phyloP scores from a whole-genome alignment of 2,888 invertebrate genomes.

The Oligia fasciuncula region DNA sequence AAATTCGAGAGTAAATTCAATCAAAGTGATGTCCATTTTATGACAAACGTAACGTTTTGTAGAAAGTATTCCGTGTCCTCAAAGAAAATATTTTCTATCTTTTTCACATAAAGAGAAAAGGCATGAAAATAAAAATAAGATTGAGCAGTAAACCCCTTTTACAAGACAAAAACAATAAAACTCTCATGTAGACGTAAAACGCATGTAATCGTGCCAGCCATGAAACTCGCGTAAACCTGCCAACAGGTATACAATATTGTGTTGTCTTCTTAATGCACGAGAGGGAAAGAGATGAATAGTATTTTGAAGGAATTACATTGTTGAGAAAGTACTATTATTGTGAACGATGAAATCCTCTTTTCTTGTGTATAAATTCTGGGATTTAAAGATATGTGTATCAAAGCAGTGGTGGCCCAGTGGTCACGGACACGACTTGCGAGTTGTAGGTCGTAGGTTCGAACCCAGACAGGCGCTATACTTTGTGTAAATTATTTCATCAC shows the following conservation, averaged over 20 bases:
- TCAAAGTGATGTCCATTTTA: not conserved
- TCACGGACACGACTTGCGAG: too few species aligned
- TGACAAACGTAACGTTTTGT: slow-evolving; percentile 12
- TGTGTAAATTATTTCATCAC: too few species aligned
- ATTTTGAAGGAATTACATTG: slow-evolving; percentile 26
- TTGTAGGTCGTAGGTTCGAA: too few species aligned
- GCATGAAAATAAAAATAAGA: slow-evolving; percentile 48
- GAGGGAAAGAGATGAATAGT: slow-evolving; percentile 22
- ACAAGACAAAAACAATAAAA: slow-evolving; percentile 61
- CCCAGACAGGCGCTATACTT: too few species aligned
- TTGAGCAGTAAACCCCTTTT: slow-evolving; percentile 61
- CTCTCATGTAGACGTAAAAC: slow-evolving; percentile 54
- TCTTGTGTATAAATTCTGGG: slow-evolving; percentile 17
- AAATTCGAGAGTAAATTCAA: not conserved
- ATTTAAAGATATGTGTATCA: slow-evolving; percentile 18
- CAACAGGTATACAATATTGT: slow-evolving; percentile 49
- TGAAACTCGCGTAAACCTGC: slow-evolving; percentile 53
- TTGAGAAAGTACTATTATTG: slow-evolving; percentile 10
- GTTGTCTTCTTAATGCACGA: slow-evolving; percentile 32
- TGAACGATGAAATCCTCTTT: slow-evolving; percentile 25
- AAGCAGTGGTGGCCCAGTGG: not conserved
- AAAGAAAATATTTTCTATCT: slow-evolving; percentile 1
- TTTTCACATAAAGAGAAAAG: slow-evolving; percentile 20
- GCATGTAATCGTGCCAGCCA: slow-evolving; percentile 56
- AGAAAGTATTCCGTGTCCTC: not conserved